These are phyloP conservation scores for Pterocles burchelli DNA, from an alignment of 2,113 vertebrate genomes.

Conservation along the genomic window DNA sequence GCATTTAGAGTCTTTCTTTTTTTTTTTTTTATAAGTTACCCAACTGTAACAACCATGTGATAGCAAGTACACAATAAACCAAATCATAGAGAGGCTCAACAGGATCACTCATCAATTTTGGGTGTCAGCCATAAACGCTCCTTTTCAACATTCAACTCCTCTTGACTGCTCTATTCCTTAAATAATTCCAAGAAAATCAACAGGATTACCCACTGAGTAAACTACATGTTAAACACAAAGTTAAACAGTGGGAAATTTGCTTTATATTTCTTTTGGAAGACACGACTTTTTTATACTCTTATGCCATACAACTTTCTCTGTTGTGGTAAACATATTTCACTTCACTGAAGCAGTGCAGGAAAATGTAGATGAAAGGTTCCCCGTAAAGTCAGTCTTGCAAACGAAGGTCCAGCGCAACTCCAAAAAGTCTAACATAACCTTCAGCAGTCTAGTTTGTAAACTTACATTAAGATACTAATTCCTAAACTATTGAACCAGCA, in stretches of 20 bases:
- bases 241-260: background rate
- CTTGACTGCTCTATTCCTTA: background rate
- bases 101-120: background rate
- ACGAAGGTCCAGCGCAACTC: background rate
- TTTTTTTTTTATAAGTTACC: background rate
- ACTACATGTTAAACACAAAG: background rate
- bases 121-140: background rate
- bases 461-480: background rate
- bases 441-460: background rate
- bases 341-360: background rate
- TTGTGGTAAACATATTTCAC: background rate
- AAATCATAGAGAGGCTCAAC: background rate
- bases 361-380: background rate
- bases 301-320: background rate
- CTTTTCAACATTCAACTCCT: background rate
- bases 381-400: background rate
- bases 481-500: background rate
- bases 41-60: background rate
- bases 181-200: background rate
- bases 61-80: background rate
- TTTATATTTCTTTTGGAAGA: background rate
- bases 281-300: background rate
- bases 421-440: background rate
- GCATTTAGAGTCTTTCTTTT: background rate
- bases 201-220: background rate